phyloP scores from a whole-genome alignment of 92 coral and sea anemone genomes.

The Pocillopora meandrina region DNA sequence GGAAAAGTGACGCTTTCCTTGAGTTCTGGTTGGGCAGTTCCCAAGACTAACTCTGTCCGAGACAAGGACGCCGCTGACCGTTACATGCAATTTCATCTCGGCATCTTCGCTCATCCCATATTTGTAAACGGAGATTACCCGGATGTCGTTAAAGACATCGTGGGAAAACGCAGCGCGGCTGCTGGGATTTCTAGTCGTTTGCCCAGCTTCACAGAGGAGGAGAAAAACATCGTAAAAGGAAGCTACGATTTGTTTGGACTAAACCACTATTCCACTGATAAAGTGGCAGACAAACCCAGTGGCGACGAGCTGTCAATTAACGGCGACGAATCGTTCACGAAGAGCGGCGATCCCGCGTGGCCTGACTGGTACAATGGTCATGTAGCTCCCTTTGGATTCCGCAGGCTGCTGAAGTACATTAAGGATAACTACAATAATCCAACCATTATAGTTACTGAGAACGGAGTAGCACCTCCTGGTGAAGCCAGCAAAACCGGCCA shows the following conservation, averaged over 20 bases:
- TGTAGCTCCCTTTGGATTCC: constrained; percentile 80
- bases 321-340: constrained; percentile 45
- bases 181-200: constrained; percentile 59
- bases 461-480: constrained; percentile 74
- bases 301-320: constrained; percentile 31
- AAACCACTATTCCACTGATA: constrained; percentile 70
- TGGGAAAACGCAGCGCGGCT: constrained; percentile 64
- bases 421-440: constrained; percentile 67
- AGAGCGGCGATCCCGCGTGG: constrained; percentile 60
- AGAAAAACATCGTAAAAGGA: constrained; percentile 66
- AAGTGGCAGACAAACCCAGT: constrained; percentile 32
- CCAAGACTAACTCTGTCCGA: constrained; percentile 36
- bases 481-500: constrained; percentile 48
- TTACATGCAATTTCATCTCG: constrained; percentile 69
- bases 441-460: constrained; percentile 67
- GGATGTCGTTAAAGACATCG: constrained; percentile 64
- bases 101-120: constrained; percentile 78
- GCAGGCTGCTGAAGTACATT: constrained; percentile 61
- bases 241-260: constrained; percentile 74
- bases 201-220: constrained; percentile 67
- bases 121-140: constrained; percentile 86
- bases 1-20: constrained; percentile 61
- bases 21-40: constrained; percentile 72
- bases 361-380: constrained; percentile 52
- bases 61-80: constrained; percentile 73